Evolutionary conservation across 2,888 invertebrate species (phyloP), one percentile per base, ranked within the genome.

Genomic region (Phalera bucephala): DNA sequence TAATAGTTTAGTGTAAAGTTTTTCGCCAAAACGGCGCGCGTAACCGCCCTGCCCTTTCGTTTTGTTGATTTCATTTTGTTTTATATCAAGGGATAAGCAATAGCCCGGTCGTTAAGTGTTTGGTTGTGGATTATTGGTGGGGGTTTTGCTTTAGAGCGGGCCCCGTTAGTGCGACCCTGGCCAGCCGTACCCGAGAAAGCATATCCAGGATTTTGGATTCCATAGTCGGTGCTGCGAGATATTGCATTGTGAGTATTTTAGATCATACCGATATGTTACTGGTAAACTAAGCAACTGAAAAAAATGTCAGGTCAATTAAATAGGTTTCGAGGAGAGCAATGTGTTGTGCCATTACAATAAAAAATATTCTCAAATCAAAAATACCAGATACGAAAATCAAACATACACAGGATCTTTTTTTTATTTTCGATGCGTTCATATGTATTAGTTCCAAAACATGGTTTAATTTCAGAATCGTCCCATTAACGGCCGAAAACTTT

Each of bases 201-300:
- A 78, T 90, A 77, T 81, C 90, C 75, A 86, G 90, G 67, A 88
- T 90, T 62, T 84, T 90, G 76, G 85, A 89, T 72, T 84, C 89
- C 68, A 87, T 90, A 72, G 84, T 89, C 57, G 85, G 80, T 71
- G 90, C 86, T 66, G 90, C 88, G 49, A 81, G 90, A 84, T 86
- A 86, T 64, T 90, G 90, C 73, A 83, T 90, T 82, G 90, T 90
- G 61, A 90, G 90, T 90, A 76, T 64, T n/a, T n/a, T n/a, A n/a
- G n/a, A n/a, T n/a, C n/a, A n/a, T n/a, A n/a, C n/a, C n/a, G n/a
- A n/a, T n/a, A n/a, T n/a, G n/a, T n/a, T n/a, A n/a, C n/a, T n/a
- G n/a, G n/a, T n/a, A n/a, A n/a, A n/a, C n/a, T n/a, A n/a, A n/a
- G n/a, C n/a, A n/a, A n/a, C n/a, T n/a, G n/a, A n/a, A n/a, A n/a